Conservation (phyloP, 2,888 invertebrate species). For the Lymantria monacha region DNA sequence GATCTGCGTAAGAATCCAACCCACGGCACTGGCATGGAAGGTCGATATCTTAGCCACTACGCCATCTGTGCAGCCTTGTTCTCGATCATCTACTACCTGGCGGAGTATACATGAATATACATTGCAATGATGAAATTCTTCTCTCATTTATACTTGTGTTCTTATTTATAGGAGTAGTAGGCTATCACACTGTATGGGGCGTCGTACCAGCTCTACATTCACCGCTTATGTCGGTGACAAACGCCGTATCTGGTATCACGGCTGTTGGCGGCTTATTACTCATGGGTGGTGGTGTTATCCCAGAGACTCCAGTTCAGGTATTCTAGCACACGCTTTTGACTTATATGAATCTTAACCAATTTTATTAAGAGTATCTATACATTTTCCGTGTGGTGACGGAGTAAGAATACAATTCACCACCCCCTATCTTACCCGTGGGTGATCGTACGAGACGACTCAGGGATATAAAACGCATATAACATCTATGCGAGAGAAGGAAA, state of each 20-base stretch:
- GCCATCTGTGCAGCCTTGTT: too few relatives aligned
- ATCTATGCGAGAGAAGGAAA: too few relatives aligned
- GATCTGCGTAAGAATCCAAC: too few relatives aligned
- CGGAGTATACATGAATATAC: not conserved
- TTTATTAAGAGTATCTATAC: too few relatives aligned
- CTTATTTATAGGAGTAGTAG: constrained; percentile 86
- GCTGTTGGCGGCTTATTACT: constrained; percentile 94
- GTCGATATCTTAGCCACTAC: too few relatives aligned
- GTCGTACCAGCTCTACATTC: constrained; percentile 95
- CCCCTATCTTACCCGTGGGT: too few relatives aligned
- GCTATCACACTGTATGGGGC: constrained; percentile 95
- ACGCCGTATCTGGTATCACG: constrained; percentile 95
- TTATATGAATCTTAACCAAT: not conserved
- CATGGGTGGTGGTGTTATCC: constrained; percentile 91
- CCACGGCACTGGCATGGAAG: too few relatives aligned
- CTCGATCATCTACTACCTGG: too few relatives aligned
- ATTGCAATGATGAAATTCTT: not conserved
- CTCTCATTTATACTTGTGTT: not conserved
- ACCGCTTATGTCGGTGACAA: constrained; percentile 96
- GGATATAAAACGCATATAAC: too few relatives aligned
- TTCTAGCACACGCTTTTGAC: not conserved
- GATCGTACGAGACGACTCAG: too few relatives aligned
- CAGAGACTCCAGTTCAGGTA: constrained; percentile 88
- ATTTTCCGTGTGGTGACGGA: too few relatives aligned
- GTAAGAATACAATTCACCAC: too few relatives aligned